Evolutionary conservation across 2,888 invertebrate species (phyloP), one percentile per base, ranked within the genome.

Genomic region (Sipha maydis): DNA sequence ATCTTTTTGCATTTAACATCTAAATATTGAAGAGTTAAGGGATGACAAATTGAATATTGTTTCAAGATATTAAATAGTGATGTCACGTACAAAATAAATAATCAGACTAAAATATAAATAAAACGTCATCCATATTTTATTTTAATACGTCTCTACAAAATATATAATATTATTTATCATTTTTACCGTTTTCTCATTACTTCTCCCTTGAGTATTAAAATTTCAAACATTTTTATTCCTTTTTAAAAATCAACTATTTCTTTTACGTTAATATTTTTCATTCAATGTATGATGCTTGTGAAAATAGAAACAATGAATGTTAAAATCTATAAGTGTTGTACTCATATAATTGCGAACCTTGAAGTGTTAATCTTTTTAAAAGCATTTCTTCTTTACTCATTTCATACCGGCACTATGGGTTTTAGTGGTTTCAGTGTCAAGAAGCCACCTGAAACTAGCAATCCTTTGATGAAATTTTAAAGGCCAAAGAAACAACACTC

Each of bases 401-500:
- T 48, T 38, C 34, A 38, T 61, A 78, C 31, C 34, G 56, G n/a
- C 34, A 34, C 14, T 31, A 79, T 38, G 34, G 14, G 79, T 79
- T 79, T 79, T 61, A 78, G 80, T 41, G 67, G 69, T 82, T 69
- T 41, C 41, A 69, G 41, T 21, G 41, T 83, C 71, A 71, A 83
- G 69, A 71, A 71, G 48, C 71, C 25, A 48, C 82, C 48, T 69
- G 28, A 48, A 48, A 83, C 28, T 83, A 54, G 73, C 56, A 8
- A 73, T 73, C 73, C 83, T 83, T 83, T 83, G 73, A 83, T 56
- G n/a, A 34, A 34, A 75, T 75, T 73, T 67, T 31, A 41, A 85
- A 83, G 54, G n/a, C 31, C 31, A 83, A 83, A 84, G 84, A n/a
- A 48, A 85, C 77, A 76, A 76, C 61, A 41, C 67, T 85, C 38